phyloP scores from a whole-genome alignment of 2,113 vertebrate species.

The Nansenia antarctica region DNA sequence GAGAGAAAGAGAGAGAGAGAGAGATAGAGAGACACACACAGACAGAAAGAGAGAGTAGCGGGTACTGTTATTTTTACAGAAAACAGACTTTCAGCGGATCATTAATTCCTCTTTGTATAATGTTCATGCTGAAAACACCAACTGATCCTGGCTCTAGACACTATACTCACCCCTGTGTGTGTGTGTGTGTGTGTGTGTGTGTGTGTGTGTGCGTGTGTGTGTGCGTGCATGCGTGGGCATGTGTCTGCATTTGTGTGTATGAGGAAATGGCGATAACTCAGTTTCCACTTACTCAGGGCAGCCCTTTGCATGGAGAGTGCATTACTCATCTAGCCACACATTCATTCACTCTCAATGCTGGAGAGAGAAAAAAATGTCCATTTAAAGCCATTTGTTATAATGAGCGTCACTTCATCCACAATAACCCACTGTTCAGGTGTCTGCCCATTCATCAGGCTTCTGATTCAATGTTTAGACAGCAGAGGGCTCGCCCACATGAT shows the following conservation, averaged over 20 bases:
- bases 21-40: neutral
- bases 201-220: slow-evolving; percentile 39
- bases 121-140: slow-evolving; percentile 58
- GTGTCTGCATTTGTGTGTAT: slow-evolving; percentile 19
- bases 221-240: slow-evolving; percentile 37
- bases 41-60: neutral
- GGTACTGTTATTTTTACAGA: slow-evolving; percentile 35
- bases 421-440: slow-evolving; percentile 67
- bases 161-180: no score
- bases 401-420: slow-evolving; percentile 59
- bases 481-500: slow-evolving; percentile 61
- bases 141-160: slow-evolving; percentile 50
- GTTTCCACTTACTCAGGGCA: slow-evolving; percentile 41
- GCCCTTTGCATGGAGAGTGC: slow-evolving; percentile 32
- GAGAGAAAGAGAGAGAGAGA: slow-evolving; percentile 6
- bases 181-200: no score
- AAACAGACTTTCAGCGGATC: slow-evolving; percentile 53
- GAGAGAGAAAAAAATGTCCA: slow-evolving; percentile 33
- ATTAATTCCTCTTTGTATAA: slow-evolving; percentile 57
- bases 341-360: slow-evolving; percentile 36
- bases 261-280: slow-evolving; percentile 50
- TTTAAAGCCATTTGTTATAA: slow-evolving; percentile 51
- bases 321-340: slow-evolving; percentile 36
- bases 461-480: slow-evolving; percentile 59
- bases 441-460: slow-evolving; percentile 58